Base-by-base conservation (phyloP, 2,888 invertebrate genomes). In the Lasioglossum morio region DNA sequence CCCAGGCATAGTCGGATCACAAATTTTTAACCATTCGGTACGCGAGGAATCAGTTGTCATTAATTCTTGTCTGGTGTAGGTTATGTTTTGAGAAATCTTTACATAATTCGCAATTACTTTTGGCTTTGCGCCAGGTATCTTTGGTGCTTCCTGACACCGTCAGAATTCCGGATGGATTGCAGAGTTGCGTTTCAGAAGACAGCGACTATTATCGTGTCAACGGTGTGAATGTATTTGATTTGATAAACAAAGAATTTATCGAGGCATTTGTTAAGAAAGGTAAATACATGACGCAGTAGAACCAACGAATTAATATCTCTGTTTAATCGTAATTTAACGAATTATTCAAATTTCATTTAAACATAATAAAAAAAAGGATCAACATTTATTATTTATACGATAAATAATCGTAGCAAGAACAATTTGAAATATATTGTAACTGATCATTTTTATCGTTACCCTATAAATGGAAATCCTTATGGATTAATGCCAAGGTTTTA, bases 221-320 rank as follows among this genome's bases (percentile, higher is more conserved):
- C 73, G 93, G 94, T 81, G 89, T 97, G 19, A 93, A 93, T 78
- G 90, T 96, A n/a, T 93, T 92, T 70, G 96, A 96, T 88, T 92
- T 97, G 34, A 89, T 96, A 70, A 94, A 95, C 70, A 94, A 94
- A 82, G 94, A 95, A 80, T 97, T 97, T 92, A 94, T 96, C 70
- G 95, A 96, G 83, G 95, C 95, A 88, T 97, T 97, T 93, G 94
- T 96, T 16, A 96, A 96, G 90, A 95, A 95, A 95, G 97, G 97
- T 96, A 93, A 92, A 72, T 30, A 43, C 34, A 43, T 57, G 34
- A n/a, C 2, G 12, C 7, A 63, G n/a, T n/a, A 37, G 3, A 60
- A 60, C 48, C 66, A 19, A 74, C 40, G 40, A 27, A 57, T 76
- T 83, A 37, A 72, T 19, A 40, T 12, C 70, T 43, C 10, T 16